A percentile compares a stretch with the other conserved stretches of the same genome.
Conservation (phyloP, 92 coral and sea anemone genomes). For the Porites evermanni region DNA sequence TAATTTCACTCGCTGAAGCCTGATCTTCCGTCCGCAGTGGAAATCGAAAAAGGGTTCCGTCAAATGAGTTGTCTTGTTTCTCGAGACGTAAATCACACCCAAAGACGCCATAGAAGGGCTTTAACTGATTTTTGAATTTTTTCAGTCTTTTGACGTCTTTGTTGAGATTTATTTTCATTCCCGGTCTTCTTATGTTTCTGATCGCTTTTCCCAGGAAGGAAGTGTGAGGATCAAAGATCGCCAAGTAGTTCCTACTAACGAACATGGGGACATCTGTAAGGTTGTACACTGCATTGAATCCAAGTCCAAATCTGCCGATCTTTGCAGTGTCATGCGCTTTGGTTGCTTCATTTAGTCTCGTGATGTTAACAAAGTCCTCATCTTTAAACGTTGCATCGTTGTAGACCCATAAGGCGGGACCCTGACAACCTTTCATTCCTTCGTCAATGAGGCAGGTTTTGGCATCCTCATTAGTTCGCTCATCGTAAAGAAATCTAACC, state of each 20-base stretch:
- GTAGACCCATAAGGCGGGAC: constrained; percentile 93
- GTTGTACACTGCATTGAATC: constrained; percentile 93
- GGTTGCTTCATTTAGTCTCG: constrained; percentile 88
- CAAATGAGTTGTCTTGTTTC: constrained; percentile 32
- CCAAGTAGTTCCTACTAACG: constrained; percentile 69
- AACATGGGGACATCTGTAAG: constrained; percentile 93
- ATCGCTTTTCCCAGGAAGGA: constrained; percentile 81
- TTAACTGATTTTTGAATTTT: constrained; percentile 71
- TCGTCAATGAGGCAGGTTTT: constrained; percentile 74
- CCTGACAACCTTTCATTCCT: constrained; percentile 87
- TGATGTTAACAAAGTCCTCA: constrained; percentile 88
- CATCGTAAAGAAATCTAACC: constrained; percentile 77
- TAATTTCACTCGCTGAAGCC: constrained; percentile 77
- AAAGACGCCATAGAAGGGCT: constrained; percentile 78
- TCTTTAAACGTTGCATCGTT: constrained; percentile 84
- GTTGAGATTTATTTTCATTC: constrained; percentile 73
- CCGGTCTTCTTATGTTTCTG: constrained; percentile 75
- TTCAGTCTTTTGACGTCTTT: constrained; percentile 49
- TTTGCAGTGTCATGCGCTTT: constrained; percentile 79
- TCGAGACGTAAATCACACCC: constrained; percentile 66
- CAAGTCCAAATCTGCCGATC: constrained; percentile 94
- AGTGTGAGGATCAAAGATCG: constrained; percentile 85
- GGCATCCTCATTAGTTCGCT: constrained; percentile 74
- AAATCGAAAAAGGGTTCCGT: constrained; percentile 83
- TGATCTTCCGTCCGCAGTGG: constrained; percentile 69